Evolutionary conservation across 2,113 vertebrate genomes (phyloP), one percentile per base, ranked within the genome.

Genomic region (Phylloscopus trochilus): DNA sequence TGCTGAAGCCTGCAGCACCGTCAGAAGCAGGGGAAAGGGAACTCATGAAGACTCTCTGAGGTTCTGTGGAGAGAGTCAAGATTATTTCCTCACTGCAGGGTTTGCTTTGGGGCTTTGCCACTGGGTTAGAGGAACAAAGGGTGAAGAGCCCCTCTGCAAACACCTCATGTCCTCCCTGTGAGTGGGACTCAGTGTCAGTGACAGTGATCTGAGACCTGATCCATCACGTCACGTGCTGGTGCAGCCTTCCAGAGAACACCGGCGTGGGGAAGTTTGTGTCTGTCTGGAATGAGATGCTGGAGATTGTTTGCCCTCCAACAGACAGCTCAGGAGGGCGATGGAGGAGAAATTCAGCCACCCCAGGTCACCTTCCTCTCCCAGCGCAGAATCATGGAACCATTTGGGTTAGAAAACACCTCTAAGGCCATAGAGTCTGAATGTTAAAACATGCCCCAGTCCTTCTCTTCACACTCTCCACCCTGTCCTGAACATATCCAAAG

Each of bases 311-410:
- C 1, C 3, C 22, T 82, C 78, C 59, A 47, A 31, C 13, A 64
- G 26, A 26, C 19, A 52, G 7, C 11, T 7, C 9, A 33, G n/a
- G 62, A 39, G 31, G 77, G 24, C 2, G 1, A 24, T 7, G 0
- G 0, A 77, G 53, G 44, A 60, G 67, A 64, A 90, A 31, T 16
- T 58, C 10, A 68, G n/a, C 27, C 37, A 44, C 28, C 7, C 22
- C 4, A 58, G 41, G 52, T n/a, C 62, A 75, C 9, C 27, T 44
- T 81, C 30, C 39, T 55, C 47, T 35, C 24, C 47, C 28, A 68
- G 35, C 2, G 0, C 0, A 41, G n/a, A 73, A 35, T 27, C 15
- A 27, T 3, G 10, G n/a, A 73, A 53, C 35, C 4, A 41, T 60
- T 85, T 47, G 19, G n/a, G 52, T 47, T 67, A 52, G 39, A 60